phyloP scores from a whole-genome alignment of 2,888 invertebrate species.

The Frankliniella fusca region DNA sequence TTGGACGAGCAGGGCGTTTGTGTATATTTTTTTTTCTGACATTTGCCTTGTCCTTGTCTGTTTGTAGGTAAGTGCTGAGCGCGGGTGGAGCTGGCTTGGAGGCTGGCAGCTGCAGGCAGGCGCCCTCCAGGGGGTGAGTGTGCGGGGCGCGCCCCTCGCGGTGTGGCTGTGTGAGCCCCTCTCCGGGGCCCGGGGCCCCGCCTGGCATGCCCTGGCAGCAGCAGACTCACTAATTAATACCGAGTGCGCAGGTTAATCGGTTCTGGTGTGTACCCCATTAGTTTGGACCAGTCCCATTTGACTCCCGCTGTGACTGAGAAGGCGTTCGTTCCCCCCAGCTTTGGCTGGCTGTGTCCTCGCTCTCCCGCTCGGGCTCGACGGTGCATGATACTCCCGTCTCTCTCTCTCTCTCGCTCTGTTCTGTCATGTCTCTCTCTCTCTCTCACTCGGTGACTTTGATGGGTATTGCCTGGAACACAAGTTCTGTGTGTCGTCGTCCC shows the following conservation, averaged over 20 bases:
- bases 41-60: not conserved
- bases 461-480: slow-evolving; percentile 12
- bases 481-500: not conserved
- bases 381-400: not conserved
- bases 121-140: too few species aligned
- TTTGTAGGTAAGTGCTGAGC: slow-evolving; percentile 10
- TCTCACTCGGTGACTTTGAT: not conserved
- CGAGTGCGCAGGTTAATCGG: slow-evolving; percentile 25
- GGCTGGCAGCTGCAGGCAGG: too few species aligned
- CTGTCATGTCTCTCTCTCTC: not conserved
- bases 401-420: not conserved
- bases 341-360: not conserved
- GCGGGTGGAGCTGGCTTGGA: not conserved
- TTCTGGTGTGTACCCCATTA: slow-evolving; percentile 19
- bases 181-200: not conserved
- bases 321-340: not conserved
- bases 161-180: not conserved
- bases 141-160: not conserved
- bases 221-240: slow-evolving; percentile 21
- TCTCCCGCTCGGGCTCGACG: not conserved
- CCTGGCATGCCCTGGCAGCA: not conserved
- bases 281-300: slow-evolving; percentile 22
- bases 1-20: too few species aligned
- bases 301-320: slow-evolving; percentile 10
- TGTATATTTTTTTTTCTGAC: not conserved